Percentiles rank a stretch among this genome's conserved stretches.
Evolutionary conservation across 2,888 invertebrate genomes (phyloP).

Genomic region (Pyrrhosoma nymphula): DNA sequence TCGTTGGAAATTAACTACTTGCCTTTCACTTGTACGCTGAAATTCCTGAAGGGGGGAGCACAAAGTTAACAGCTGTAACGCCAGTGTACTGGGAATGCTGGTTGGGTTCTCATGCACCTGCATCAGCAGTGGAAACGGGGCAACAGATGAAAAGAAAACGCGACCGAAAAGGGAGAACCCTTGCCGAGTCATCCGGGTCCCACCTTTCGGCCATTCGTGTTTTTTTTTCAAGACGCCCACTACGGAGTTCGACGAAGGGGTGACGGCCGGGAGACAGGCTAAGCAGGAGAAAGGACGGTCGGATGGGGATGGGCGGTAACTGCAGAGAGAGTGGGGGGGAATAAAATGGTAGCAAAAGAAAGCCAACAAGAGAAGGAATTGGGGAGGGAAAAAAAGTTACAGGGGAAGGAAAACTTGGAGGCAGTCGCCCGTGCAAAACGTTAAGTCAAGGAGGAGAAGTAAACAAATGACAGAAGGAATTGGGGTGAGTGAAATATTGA

Average conservation of each 20-base stretch:
- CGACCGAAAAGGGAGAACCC: background rate
- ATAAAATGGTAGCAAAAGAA: background rate
- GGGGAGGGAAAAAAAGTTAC: too few species aligned
- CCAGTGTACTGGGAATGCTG: too few species aligned
- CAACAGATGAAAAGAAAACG: background rate
- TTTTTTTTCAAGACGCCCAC: background rate
- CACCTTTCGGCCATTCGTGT: background rate
- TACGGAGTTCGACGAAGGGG: background rate
- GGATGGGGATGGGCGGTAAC: background rate
- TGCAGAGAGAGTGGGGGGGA: background rate
- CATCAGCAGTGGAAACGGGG: too few species aligned
- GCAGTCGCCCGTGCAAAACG: too few species aligned
- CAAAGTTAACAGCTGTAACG: too few species aligned
- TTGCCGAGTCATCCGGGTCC: constrained; percentile 10
- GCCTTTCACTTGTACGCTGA: too few species aligned
- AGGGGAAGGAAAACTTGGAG: background rate
- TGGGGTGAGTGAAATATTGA: too few species aligned
- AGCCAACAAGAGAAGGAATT: background rate
- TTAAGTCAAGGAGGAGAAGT: too few species aligned
- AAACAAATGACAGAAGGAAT: too few species aligned
- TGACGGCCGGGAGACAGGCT: constrained; percentile 40
- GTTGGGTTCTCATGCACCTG: too few species aligned
- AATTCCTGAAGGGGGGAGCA: too few species aligned
- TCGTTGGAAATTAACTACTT: too few species aligned
- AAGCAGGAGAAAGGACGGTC: background rate